phyloP scores from a whole-genome alignment of 2,888 invertebrate genomes.

The Heteromurus nitidus region DNA sequence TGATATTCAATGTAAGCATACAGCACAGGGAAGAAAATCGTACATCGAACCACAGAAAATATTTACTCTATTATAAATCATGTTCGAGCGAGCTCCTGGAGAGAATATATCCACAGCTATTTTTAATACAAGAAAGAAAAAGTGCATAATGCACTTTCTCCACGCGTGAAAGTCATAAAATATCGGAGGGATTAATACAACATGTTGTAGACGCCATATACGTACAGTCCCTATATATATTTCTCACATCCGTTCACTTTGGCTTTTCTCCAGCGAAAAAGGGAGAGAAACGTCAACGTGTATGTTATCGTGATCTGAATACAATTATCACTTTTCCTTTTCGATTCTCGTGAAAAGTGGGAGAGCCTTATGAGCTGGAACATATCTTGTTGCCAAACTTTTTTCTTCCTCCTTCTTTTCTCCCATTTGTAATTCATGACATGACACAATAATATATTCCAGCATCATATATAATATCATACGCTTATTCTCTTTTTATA shows the following conservation, averaged over 20 bases:
- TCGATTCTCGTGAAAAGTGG: not conserved
- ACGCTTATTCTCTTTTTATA: not conserved
- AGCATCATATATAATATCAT: slow-evolving; percentile 31
- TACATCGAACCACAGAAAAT: slow-evolving; percentile 5
- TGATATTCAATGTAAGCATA: slow-evolving; percentile 68
- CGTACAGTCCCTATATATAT: not conserved
- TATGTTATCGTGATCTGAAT: slow-evolving; percentile 58
- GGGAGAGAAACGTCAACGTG: no score
- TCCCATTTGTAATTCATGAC: slow-evolving; percentile 60
- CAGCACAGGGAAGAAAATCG: not conserved
- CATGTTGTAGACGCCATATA: no score
- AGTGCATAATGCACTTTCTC: slow-evolving; percentile 41
- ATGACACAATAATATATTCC: slow-evolving; percentile 17
- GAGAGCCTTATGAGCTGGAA: no score
- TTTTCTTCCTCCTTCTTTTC: not conserved
- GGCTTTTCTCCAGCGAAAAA: slow-evolving; percentile 19
- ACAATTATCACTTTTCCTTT: slow-evolving; percentile 28
- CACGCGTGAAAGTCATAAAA: slow-evolving; percentile 58
- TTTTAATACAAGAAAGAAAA: slow-evolving; percentile 35
- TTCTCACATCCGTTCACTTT: slow-evolving; percentile 4
- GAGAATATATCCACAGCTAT: no score
- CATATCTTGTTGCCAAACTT: no score
- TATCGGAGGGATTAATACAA: no score
- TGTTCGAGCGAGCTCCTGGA: not conserved
- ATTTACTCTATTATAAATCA: no score